Conservation (phyloP, 2,888 invertebrate genomes). For the Drosophila nr. perissopoda region DNA sequence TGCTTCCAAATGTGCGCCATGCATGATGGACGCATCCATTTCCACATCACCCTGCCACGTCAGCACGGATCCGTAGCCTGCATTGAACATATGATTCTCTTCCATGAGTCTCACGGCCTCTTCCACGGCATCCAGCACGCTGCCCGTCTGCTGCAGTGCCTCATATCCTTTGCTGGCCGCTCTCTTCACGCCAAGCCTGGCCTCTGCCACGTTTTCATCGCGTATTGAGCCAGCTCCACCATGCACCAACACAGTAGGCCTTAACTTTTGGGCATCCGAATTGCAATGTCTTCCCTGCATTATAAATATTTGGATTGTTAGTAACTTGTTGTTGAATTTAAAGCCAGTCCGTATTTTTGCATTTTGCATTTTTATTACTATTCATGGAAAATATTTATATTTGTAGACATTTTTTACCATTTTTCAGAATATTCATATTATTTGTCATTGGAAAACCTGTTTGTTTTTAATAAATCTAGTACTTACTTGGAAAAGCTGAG, state of each 20-base stretch:
- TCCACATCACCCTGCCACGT: slow-evolving; percentile 91
- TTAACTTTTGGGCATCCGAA: neutral
- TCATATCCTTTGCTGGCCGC: slow-evolving; percentile 88
- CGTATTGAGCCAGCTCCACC: slow-evolving; percentile 93
- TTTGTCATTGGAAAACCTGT: neutral
- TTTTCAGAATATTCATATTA: neutral
- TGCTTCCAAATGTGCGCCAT: slow-evolving; percentile 88
- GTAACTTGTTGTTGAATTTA: neutral
- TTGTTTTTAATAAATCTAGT: neutral
- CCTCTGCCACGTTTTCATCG: slow-evolving; percentile 87
- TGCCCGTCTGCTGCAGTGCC: slow-evolving; percentile 86
- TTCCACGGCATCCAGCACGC: slow-evolving; percentile 91
- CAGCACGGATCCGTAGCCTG: slow-evolving; percentile 92
- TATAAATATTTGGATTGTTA: neutral
- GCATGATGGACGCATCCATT: slow-evolving; percentile 94
- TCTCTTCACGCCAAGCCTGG: slow-evolving; percentile 88
- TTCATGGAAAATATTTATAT: neutral
- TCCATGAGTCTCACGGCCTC: slow-evolving; percentile 91
- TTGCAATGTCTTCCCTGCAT: neutral
- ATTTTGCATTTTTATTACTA: neutral
- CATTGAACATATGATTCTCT: slow-evolving; percentile 91
- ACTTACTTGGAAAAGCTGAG: neutral
- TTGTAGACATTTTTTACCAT: neutral
- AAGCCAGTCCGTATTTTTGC: slow-evolving; percentile 2
- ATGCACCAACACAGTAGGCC: slow-evolving; percentile 89